phyloP scores from a whole-genome alignment of 2,797 vertebrate species.

The Notolabrus celidotus region DNA sequence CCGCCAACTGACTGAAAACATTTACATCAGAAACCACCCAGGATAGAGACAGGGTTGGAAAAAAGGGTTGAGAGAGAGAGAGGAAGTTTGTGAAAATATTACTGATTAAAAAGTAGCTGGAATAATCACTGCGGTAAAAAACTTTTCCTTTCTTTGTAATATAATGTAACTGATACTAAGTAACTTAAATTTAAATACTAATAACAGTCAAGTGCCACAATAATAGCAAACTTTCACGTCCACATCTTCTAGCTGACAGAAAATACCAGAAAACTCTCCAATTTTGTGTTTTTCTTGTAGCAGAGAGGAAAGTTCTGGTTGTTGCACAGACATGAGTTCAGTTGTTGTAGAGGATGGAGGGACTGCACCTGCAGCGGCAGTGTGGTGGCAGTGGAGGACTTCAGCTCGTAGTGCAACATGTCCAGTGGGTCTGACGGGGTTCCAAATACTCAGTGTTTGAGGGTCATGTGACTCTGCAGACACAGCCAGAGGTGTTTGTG shows the following conservation, averaged over 20 bases:
- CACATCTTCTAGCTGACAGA: not conserved
- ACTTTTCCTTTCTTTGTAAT: not conserved
- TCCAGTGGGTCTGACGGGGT: constrained; percentile 9
- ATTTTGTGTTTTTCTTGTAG: not conserved
- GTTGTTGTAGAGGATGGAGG: not conserved
- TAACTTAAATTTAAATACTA: not conserved
- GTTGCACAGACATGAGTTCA: not conserved
- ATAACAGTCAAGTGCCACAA: not conserved
- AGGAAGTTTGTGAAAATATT: not conserved
- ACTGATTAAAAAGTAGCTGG: too few species aligned
- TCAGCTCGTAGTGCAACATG: not conserved
- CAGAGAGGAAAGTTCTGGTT: not conserved
- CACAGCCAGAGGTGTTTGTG: too few species aligned
- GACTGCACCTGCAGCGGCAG: constrained; percentile 50
- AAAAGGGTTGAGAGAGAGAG: not conserved
- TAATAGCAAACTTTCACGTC: not conserved
- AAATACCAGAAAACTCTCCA: not conserved
- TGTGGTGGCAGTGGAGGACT: constrained; percentile 54
- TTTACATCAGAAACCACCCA: constrained; percentile 97
- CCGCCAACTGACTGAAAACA: constrained; percentile 98
- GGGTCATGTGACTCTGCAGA: constrained; percentile 28
- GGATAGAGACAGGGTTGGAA: constrained; percentile 67
- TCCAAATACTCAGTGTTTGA: constrained; percentile 19
- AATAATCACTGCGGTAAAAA: not conserved
- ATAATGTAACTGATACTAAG: not conserved